These are phyloP conservation scores for Dicrostonyx torquatus DNA, from an alignment of 2,797 vertebrate species.

Conservation along the genomic window DNA sequence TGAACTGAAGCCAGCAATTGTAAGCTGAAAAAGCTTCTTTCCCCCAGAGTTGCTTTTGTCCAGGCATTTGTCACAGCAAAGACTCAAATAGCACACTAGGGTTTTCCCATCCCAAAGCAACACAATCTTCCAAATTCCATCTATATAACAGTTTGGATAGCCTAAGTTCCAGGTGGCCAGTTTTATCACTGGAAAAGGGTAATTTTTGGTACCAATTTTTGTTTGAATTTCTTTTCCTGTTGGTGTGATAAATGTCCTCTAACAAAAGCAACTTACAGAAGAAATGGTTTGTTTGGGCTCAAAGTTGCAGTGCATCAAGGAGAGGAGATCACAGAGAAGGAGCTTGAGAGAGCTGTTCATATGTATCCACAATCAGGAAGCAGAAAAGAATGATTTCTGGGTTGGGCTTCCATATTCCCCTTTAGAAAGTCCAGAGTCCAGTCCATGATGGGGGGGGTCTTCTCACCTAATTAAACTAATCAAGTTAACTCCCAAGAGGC, in stretches of 20 bases:
- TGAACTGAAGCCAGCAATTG: not conserved
- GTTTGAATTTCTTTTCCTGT: not conserved
- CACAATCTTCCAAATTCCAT: not conserved
- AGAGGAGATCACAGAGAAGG: not conserved
- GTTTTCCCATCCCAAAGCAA: not conserved
- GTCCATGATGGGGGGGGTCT: not conserved
- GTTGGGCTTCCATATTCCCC: not conserved
- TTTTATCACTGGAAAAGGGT: not conserved
- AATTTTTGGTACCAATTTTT: not conserved
- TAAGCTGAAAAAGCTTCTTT: not conserved
- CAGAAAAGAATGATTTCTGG: not conserved
- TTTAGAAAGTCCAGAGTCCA: not conserved
- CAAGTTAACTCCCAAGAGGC: not conserved
- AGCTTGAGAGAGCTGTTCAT: not conserved
- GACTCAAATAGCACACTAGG: not conserved
- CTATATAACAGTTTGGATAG: too few relatives aligned
- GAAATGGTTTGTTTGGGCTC: not conserved
- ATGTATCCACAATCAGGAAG: not conserved
- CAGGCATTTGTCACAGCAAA: not conserved
- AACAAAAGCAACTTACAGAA: not conserved
- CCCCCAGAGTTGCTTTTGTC: not conserved
- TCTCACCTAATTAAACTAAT: not conserved
- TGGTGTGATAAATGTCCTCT: not conserved
- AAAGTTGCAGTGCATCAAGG: not conserved
- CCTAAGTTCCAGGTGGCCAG: not conserved